These are phyloP conservation scores for Uloborus diversus DNA, from an alignment of 1,140 invertebrate genomes.

Conservation along the genomic window DNA sequence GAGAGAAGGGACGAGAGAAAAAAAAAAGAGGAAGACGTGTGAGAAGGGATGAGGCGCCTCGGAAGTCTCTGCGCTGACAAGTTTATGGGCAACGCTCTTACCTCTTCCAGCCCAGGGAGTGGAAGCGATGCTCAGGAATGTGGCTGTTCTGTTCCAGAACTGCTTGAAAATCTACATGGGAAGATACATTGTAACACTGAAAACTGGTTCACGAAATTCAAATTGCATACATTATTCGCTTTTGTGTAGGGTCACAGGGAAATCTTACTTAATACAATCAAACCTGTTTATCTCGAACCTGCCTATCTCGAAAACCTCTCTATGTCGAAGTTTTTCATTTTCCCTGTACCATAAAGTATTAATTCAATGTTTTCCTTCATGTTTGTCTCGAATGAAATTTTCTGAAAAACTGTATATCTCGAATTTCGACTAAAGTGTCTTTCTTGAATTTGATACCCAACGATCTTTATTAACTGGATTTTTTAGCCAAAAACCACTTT, in stretches of 20 bases:
- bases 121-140: constrained; percentile 2
- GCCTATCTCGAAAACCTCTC: no score
- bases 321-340: no score
- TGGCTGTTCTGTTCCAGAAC: not conserved
- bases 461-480: no score
- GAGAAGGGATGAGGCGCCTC: constrained; percentile 27
- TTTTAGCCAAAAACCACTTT: no score
- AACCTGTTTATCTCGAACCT: no score
- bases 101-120: not conserved
- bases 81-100: not conserved
- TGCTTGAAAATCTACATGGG: not conserved
- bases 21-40: not conserved
- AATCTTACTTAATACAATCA: no score
- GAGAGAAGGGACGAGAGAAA: not conserved
- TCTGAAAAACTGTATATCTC: no score
- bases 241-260: not conserved
- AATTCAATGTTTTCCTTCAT: no score
- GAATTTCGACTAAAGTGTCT: no score
- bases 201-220: not conserved
- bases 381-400: no score
- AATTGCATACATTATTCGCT: not conserved
- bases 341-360: no score
- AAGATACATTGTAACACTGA: not conserved
- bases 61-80: constrained; percentile 14
- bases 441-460: no score